Percentiles rank a stretch among this genome's conserved stretches.
phyloP scores from a whole-genome alignment of 1,140 invertebrate species.

The Drosophila oshimai region DNA sequence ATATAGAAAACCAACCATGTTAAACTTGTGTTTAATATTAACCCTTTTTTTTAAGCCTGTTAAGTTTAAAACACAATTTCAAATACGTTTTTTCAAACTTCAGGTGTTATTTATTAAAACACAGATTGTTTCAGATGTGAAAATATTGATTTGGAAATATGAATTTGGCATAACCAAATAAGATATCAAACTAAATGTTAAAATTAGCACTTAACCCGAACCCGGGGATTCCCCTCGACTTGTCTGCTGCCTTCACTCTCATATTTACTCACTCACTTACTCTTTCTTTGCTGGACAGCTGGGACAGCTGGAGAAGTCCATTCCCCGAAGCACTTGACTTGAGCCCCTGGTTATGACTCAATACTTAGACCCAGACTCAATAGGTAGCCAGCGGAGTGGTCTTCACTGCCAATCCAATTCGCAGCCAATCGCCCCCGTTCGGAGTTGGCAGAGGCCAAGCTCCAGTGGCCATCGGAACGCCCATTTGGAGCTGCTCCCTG shows the following conservation, averaged over 20 bases:
- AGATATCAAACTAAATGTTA: not conserved
- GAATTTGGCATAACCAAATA: not conserved
- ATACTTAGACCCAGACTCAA: conserved; percentile 33
- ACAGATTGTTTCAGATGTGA: too few relatives aligned
- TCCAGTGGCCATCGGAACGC: conserved; percentile 43
- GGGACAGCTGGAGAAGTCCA: conserved; percentile 16
- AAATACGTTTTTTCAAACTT: too few relatives aligned
- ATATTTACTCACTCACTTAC: not conserved
- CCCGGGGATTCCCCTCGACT: conserved; percentile 7
- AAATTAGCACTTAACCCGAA: not conserved
- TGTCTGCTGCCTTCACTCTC: not conserved
- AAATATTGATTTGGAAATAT: too few relatives aligned
- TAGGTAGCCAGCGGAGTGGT: conserved; percentile 20
- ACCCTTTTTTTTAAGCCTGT: too few relatives aligned
- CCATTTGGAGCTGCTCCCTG: conserved; percentile 63
- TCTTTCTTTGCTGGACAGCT: not conserved
- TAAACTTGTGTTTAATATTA: too few relatives aligned
- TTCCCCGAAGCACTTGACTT: conserved; percentile 28
- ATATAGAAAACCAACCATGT: too few relatives aligned
- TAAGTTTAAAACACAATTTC: too few relatives aligned
- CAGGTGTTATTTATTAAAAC: too few relatives aligned
- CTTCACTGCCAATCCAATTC: conserved; percentile 26
- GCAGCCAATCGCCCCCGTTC: conserved; percentile 47
- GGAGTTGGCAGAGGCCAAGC: conserved; percentile 48
- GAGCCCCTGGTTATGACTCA: conserved; percentile 37